Conservation (phyloP, 2,888 invertebrate genomes). For the Ophion costatus region DNA sequence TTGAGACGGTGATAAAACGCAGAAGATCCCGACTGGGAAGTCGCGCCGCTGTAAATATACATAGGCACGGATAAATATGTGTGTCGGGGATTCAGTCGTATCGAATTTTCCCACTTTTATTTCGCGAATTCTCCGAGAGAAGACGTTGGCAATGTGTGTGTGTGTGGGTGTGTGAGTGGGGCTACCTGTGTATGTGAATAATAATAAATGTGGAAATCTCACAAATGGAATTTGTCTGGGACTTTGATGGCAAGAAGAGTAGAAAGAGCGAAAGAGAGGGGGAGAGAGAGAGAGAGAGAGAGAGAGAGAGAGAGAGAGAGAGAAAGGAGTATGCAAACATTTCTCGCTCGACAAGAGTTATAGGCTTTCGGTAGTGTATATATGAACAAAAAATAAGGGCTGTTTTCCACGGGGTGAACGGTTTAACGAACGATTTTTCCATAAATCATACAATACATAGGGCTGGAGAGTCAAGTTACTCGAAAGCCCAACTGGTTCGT, state of each 20-base stretch:
- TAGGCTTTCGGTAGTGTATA: not conserved
- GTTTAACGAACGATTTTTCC: constrained; percentile 48
- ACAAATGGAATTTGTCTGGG: constrained; percentile 47
- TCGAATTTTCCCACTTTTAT: constrained; percentile 46
- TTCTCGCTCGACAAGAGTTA: constrained; percentile 18
- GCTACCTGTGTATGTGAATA: constrained; percentile 15
- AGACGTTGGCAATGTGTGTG: not conserved
- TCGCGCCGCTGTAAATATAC: not conserved
- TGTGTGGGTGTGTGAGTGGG: not conserved
- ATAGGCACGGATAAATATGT: not conserved
- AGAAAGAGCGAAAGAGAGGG: not conserved
- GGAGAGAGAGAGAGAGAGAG: not conserved
- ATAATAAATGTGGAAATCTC: constrained; percentile 59
- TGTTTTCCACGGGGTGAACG: constrained; percentile 30
- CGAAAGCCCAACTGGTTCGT: constrained; percentile 29
- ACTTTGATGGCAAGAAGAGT: constrained; percentile 21
- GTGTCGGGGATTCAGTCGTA: constrained; percentile 6
- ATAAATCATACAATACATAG: constrained; percentile 49
- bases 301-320: constrained; percentile 11
- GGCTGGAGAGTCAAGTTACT: constrained; percentile 5
- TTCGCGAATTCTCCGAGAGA: constrained; percentile 10
- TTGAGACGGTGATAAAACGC: constrained; percentile 51
- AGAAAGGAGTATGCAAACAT: constrained; percentile 22
- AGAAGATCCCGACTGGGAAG: constrained; percentile 13
- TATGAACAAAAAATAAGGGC: constrained; percentile 17